Conservation (phyloP, 2,888 invertebrate species). For the Erebia epiphron region DNA sequence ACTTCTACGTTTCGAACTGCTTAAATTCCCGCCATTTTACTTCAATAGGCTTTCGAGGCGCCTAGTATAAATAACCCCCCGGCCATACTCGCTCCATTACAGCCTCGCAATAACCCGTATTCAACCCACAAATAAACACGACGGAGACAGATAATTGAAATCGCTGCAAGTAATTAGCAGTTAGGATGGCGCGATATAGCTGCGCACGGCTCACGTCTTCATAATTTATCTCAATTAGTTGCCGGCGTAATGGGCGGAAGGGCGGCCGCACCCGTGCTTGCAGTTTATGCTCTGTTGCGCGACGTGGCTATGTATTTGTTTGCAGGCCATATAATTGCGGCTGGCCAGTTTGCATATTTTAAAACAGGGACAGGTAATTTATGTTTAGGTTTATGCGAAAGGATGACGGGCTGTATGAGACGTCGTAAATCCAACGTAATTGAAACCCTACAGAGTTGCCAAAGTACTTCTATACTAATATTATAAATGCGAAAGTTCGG, state of each 20-base stretch:
- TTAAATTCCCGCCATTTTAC: too few species aligned
- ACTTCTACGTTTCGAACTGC: too few species aligned
- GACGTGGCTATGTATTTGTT: conserved; percentile 20
- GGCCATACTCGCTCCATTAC: conserved; percentile 16
- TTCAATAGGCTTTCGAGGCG: too few species aligned
- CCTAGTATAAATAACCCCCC: too few species aligned
- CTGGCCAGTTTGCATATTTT: background rate
- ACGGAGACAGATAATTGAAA: conserved; percentile 65
- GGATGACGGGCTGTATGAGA: too few species aligned
- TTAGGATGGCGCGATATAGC: conserved; percentile 68
- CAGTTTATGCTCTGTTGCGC: conserved; percentile 30
- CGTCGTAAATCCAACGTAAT: too few species aligned
- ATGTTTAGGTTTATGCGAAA: too few species aligned
- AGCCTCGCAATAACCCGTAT: conserved; percentile 23
- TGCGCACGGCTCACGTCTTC: conserved; percentile 73
- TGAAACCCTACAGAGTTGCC: too few species aligned
- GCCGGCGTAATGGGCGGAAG: conserved; percentile 72
- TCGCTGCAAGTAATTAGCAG: conserved; percentile 76
- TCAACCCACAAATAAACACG: conserved; percentile 35
- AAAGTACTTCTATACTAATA: too few species aligned
- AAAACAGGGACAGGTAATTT: background rate
- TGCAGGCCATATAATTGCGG: conserved; percentile 2
- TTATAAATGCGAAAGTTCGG: too few species aligned
- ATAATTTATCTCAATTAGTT: conserved; percentile 81
- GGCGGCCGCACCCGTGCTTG: conserved; percentile 48